Evolutionary conservation across 2,888 invertebrate genomes (phyloP), one percentile per base, ranked within the genome.

Genomic region (Parnassius orleans): DNA sequence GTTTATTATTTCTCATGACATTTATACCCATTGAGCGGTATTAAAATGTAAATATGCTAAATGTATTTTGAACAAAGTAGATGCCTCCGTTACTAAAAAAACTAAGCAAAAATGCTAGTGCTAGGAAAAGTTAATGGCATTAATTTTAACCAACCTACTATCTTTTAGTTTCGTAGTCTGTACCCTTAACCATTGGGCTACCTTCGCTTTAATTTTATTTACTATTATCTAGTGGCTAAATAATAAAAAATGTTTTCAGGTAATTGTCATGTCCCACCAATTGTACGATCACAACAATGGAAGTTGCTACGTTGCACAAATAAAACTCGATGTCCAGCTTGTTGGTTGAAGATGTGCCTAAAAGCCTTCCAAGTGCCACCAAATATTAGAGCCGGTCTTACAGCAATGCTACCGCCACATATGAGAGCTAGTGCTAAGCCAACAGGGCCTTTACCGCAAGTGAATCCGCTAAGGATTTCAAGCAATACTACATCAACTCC

Each of bases 301-400:
- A 94, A 95, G 75, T 82, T 94, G 70, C 89, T 93, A 64, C 87
- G 93, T 69, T 95, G 95, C 80, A 93, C 95, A 43, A 95, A 95
- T 77, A 95, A 95, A 77, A 93, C 95, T 50, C 92, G 96, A 47
- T 98, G 97, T 84, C 94, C 95, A 59, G 96, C 96, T 14, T 98
- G 97, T 82, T 97, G 97, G 96, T 92, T 97, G 11, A 96, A 95
- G 84, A 94, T 96, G 92, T 97, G 97, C 80, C 87, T 97, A 53
- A 94, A 95, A 75, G 94, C 95, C 65, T 96, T 96, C 83, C 95
- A 96, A 84, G 94, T 97, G 78, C 95, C 96, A 57, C 89, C 93
- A 42, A 93, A 93, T 50, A 91, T 96, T 65, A 94, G 94, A 77
- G 92, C 94, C 65, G 94, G 94, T 57, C 87, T 97, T 60, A 93